A percentile compares a stretch with the other conserved stretches of the same genome.
Evolutionary conservation across 1,140 invertebrate genomes (phyloP).

Genomic region (Stegodyphus dumicola): DNA sequence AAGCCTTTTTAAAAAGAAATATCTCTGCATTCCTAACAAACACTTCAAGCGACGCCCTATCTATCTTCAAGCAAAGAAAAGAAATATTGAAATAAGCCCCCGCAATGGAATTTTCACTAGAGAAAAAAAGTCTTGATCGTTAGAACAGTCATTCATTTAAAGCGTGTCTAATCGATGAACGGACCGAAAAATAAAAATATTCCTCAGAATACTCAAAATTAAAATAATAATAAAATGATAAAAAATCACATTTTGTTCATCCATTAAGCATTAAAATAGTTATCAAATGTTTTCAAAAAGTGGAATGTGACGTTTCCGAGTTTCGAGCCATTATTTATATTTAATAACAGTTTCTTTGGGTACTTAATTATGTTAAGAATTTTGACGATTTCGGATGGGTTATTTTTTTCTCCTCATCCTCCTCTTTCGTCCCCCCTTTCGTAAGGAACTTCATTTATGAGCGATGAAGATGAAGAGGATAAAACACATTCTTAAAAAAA

Average conservation of each 20-base stretch:
- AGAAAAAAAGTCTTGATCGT: not conserved
- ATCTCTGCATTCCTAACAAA: no score
- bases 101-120: not conserved
- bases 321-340: not conserved
- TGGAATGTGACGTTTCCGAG: not conserved
- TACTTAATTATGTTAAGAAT: no score
- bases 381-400: no score
- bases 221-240: not conserved
- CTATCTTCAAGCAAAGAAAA: no score
- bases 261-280: not conserved
- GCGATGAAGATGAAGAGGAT: no score
- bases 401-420: no score
- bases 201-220: not conserved
- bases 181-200: not conserved
- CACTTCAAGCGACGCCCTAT: no score
- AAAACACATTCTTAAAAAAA: no score
- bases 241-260: not conserved
- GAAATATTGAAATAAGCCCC: not conserved
- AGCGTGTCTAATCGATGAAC: not conserved
- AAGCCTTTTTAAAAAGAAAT: no score
- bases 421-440: no score
- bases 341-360: constrained; percentile 1
- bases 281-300: constrained; percentile 12
- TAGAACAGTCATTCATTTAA: not conserved
- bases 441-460: no score